phyloP scores from a whole-genome alignment of 2,113 vertebrate genomes.

The Rutilus rutilus region DNA sequence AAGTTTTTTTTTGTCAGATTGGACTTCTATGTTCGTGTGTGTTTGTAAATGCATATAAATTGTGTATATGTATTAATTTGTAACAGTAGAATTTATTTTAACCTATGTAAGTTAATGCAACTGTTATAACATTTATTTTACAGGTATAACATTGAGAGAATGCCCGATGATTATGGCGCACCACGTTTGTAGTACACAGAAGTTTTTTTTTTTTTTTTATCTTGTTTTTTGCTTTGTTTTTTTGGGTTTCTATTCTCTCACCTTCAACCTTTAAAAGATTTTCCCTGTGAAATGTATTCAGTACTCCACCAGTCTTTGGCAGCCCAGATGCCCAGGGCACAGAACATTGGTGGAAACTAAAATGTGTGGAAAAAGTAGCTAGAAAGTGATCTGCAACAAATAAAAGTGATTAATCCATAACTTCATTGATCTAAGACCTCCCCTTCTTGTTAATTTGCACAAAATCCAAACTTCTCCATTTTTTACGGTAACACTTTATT shows the following conservation, averaged over 20 bases:
- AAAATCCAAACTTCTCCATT: too few relatives aligned
- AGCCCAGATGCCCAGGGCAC: not conserved
- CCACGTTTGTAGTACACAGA: conserved; percentile 83
- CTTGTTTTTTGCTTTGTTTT: not conserved
- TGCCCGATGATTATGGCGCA: conserved; percentile 98
- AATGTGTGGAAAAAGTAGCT: not conserved
- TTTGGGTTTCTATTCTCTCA: not conserved
- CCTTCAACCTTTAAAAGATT: not conserved
- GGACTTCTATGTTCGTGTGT: too few relatives aligned
- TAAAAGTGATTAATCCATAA: not conserved
- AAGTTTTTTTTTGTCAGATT: too few relatives aligned
- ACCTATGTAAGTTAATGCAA: not conserved
- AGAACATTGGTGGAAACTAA: not conserved
- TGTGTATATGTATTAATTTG: not conserved
- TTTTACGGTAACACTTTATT: too few relatives aligned
- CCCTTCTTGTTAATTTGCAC: too few relatives aligned
- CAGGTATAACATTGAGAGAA: conserved; percentile 97
- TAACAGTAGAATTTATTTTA: not conserved
- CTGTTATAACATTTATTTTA: conserved; percentile 30
- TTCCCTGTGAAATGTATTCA: not conserved
- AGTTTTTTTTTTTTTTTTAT: not conserved
- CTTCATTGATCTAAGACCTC: too few relatives aligned
- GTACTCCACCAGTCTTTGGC: not conserved
- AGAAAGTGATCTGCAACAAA: not conserved
- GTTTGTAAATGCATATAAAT: too few relatives aligned